Base-by-base conservation (phyloP, 2,113 vertebrate species). In the Tragelaphus scriptus region DNA sequence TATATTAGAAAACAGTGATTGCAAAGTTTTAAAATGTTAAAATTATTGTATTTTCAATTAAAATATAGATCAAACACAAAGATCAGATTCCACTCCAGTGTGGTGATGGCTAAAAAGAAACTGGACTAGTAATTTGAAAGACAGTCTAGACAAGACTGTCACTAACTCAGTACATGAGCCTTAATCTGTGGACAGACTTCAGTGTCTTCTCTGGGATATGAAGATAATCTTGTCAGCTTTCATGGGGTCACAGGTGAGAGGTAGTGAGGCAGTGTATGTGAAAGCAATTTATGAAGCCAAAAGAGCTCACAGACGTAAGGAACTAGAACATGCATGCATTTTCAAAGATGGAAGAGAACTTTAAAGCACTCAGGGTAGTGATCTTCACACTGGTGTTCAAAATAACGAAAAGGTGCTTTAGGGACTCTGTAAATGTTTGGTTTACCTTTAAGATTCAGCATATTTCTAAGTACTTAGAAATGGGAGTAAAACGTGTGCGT, bases 391-490 rank as follows among this genome's bases (percentile, higher is more conserved):
- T 84, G 55, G 47, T 75, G 87, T 97, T 88, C 61, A 84, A 95
- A 91, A 44, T 25, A 93, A 32, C 36, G 32, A 44, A 36, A 59
- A 63, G 32, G 25, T 63, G 26, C 9, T 82, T 86, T 91, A 93
- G 68, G 16, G 80, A 68, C 86, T 95, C 92, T 92, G 44, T 40
- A 86, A 93, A 89, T 80, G 68, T 90, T 71, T 87, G 44, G 61
- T 53, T 98, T 95, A 95, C 85, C 65, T 81, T 23, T 94, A 91
- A 92, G 61, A 49, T 85, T 91, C 32, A 95, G 49, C 63, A 79
- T 85, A 92, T 94, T 92, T 96, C 75, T 58, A 82, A 68, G n/a
- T 85, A 90, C 40, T 94, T 92, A 95, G 56, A 77, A 86, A 90
- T 87, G 61, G 44, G 25, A 92, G 85, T n/a, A 90, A 94, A 91